phyloP scores from a whole-genome alignment of 2,113 vertebrate genomes.

The Aldabrachelys gigantea region DNA sequence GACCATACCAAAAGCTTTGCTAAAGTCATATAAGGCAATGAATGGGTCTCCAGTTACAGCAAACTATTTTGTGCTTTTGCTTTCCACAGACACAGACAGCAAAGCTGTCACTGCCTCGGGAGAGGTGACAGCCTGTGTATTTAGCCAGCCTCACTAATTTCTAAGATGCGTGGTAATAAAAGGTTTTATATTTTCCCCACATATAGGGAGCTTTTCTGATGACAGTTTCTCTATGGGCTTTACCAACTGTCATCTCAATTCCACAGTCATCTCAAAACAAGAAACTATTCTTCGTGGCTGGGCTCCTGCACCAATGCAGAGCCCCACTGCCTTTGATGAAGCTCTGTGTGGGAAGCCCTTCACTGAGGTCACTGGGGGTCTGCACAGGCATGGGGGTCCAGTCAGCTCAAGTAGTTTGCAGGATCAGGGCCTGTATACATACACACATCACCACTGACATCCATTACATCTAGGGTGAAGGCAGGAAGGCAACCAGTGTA shows the following conservation, averaged over 20 bases:
- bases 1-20: too few species aligned
- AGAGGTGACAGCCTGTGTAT: neutral
- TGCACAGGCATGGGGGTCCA: neutral
- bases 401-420: neutral
- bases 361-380: neutral
- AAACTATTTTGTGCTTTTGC: neutral
- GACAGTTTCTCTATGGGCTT: slow-evolving; percentile 3
- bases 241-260: neutral
- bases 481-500: neutral
- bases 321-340: too few species aligned
- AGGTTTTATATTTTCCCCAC: slow-evolving; percentile 45
- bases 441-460: neutral
- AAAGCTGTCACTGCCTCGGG: neutral
- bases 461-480: too few species aligned
- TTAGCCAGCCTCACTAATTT: neutral
- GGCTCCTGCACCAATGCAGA: neutral
- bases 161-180: slow-evolving; percentile 19
- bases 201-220: neutral
- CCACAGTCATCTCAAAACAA: neutral
- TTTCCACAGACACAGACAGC: neutral
- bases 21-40: neutral
- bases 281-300: neutral
- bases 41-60: slow-evolving; percentile 13
- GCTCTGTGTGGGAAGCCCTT: neutral
- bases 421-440: neutral